Evolutionary conservation across 1,140 invertebrate species (phyloP).

Genomic region (Bilobella aurantiaca): DNA sequence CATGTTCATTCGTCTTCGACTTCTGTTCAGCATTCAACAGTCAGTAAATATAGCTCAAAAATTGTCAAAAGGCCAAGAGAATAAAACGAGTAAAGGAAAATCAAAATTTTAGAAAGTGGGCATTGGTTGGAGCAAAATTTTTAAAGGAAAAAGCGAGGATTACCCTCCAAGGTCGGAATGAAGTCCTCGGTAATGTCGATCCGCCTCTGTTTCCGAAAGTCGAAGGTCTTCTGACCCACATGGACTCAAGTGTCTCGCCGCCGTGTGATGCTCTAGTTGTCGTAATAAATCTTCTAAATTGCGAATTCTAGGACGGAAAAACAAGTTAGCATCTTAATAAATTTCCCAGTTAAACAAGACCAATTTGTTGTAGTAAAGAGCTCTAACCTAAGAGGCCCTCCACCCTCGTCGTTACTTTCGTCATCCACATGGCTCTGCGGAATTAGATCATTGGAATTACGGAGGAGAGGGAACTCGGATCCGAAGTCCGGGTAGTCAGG

Average conservation of each 20-base stretch:
- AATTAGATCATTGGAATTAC: slow-evolving; percentile 33
- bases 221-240: slow-evolving; percentile 81
- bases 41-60: neutral
- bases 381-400: slow-evolving; percentile 33
- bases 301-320: slow-evolving; percentile 52
- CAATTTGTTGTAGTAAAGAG: neutral
- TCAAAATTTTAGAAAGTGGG: neutral
- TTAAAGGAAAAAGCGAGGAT: slow-evolving; percentile 4
- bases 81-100: slow-evolving; percentile 2
- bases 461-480: slow-evolving; percentile 36
- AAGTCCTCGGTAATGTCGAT: slow-evolving; percentile 59
- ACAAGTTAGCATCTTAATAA: neutral
- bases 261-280: slow-evolving; percentile 74
- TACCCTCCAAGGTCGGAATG: slow-evolving; percentile 47
- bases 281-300: slow-evolving; percentile 83
- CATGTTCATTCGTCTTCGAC: slow-evolving; percentile 34
- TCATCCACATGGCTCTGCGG: slow-evolving; percentile 28
- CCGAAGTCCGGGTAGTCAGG: slow-evolving; percentile 36
- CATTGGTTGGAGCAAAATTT: neutral
- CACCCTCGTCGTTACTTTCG: slow-evolving; percentile 32
- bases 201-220: slow-evolving; percentile 80
- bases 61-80: slow-evolving; percentile 2
- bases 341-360: neutral
- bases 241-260: slow-evolving; percentile 64
- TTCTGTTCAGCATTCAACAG: slow-evolving; percentile 12